Conservation (phyloP, 2,113 vertebrate genomes). For the Crotalus viridis region DNA sequence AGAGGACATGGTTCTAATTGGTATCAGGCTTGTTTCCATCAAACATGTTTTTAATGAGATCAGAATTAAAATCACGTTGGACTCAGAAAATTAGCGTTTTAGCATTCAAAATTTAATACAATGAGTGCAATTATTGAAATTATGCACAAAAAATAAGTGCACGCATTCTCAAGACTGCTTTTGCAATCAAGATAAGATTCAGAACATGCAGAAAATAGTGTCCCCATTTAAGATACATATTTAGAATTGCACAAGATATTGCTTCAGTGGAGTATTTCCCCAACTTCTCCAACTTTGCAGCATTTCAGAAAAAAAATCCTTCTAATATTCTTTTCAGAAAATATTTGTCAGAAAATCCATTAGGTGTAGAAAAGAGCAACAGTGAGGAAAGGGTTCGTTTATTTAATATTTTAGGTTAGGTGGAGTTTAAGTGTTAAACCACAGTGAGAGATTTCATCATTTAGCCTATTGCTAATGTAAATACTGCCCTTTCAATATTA, state of each 20-base stretch:
- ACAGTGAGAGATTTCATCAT: conserved; percentile 1
- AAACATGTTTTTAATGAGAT: background rate
- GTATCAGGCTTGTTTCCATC: background rate
- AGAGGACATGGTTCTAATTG: background rate
- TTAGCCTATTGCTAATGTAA: conserved; percentile 24
- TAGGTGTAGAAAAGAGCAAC: background rate
- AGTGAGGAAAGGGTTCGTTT: background rate
- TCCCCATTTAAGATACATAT: background rate
- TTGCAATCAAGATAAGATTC: background rate
- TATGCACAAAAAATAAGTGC: background rate
- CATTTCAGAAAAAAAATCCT: background rate
- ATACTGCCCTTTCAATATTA: background rate
- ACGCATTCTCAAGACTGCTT: background rate
- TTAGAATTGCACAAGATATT: background rate
- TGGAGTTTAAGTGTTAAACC: background rate
- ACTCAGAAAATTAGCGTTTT: background rate
- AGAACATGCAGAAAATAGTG: background rate
- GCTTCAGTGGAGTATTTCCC: background rate
- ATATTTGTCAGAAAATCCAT: conserved; percentile 14
- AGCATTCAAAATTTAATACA: background rate
- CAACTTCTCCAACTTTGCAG: background rate
- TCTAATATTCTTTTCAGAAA: background rate
- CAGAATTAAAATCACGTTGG: background rate
- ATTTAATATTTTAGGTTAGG: background rate
- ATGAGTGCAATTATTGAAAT: background rate